Conservation (phyloP, 2,113 vertebrate species). For the Tapirus terrestris region DNA sequence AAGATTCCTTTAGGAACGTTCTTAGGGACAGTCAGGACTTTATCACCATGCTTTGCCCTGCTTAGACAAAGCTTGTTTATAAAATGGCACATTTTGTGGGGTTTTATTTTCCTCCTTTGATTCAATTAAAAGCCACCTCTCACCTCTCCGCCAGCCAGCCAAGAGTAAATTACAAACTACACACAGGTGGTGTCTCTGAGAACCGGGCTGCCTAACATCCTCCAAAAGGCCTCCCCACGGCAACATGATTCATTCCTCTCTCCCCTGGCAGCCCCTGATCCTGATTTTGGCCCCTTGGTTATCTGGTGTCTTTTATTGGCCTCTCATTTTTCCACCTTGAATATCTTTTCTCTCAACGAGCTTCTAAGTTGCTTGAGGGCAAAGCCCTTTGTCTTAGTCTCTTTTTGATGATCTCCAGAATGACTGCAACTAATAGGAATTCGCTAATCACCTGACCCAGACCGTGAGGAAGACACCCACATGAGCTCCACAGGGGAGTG, state of each 20-base stretch:
- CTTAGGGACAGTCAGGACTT: no score
- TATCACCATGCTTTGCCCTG: neutral
- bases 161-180: neutral
- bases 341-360: neutral
- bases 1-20: neutral
- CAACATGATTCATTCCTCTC: neutral
- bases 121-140: neutral
- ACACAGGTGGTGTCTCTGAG: neutral
- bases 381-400: neutral
- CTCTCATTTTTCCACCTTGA: neutral
- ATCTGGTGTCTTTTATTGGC: neutral
- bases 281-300: neutral
- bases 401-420: neutral
- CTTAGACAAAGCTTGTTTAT: neutral
- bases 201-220: neutral
- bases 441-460: no score
- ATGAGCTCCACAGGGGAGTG: rapidly evolving
- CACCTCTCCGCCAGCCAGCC: no score
- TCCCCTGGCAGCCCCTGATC: neutral
- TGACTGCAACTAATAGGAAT: neutral
- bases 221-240: neutral
- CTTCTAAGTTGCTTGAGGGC: neutral
- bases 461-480: rapidly evolving
- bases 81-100: neutral
- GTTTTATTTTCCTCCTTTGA: neutral